Conservation (phyloP, 2,888 invertebrate species). For the Itoplectis maculator region DNA sequence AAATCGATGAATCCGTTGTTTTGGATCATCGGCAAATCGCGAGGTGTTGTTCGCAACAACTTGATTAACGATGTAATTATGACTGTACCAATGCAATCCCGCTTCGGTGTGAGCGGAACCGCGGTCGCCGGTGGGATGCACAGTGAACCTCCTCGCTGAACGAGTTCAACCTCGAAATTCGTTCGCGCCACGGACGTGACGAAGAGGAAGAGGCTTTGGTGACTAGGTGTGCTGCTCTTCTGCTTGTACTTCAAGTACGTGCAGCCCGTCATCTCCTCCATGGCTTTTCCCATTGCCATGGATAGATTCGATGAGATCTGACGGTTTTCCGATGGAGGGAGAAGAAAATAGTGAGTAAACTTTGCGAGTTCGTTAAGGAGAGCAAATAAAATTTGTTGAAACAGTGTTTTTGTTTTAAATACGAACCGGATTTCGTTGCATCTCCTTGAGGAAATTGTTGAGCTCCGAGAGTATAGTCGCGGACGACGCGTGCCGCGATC, state of each 20-base stretch:
- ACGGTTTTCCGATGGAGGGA: not conserved
- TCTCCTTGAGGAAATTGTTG: slow-evolving; percentile 88
- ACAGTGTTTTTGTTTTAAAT: not conserved
- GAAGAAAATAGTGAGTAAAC: not conserved
- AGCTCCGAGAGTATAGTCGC: slow-evolving; percentile 85
- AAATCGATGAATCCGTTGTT: not conserved
- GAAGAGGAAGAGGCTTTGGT: slow-evolving; percentile 93
- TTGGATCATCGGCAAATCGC: not conserved
- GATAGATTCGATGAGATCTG: slow-evolving; percentile 90
- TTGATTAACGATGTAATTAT: no score
- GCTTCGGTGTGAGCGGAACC: slow-evolving; percentile 89
- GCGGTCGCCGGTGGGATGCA: slow-evolving; percentile 85
- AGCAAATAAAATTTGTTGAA: not conserved
- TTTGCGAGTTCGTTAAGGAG: not conserved
- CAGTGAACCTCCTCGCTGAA: slow-evolving; percentile 94
- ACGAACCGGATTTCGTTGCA: slow-evolving; percentile 88
- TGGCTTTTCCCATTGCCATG: slow-evolving; percentile 95
- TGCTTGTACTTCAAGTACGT: slow-evolving; percentile 93
- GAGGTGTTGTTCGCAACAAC: not conserved
- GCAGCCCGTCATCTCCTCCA: slow-evolving; percentile 97
- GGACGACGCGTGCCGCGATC: slow-evolving; percentile 86
- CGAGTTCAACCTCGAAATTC: slow-evolving; percentile 96
- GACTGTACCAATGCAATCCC: slow-evolving; percentile 90
- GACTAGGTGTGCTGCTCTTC: slow-evolving; percentile 88
- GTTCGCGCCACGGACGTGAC: slow-evolving; percentile 95